Conservation (phyloP, 2,888 invertebrate species). For the Agrenia bidenticulata region DNA sequence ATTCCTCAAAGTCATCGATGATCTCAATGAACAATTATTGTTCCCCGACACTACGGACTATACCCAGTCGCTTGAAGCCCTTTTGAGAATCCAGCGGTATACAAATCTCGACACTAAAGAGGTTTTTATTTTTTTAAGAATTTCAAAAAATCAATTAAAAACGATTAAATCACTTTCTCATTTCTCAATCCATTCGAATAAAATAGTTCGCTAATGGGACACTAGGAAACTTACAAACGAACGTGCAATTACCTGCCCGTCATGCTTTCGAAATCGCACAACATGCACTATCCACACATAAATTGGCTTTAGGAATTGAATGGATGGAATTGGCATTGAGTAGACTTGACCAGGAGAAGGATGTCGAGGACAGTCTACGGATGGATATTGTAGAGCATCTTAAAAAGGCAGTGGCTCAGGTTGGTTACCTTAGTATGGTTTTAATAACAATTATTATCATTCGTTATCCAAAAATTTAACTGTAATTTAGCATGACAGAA, state of each 20-base stretch:
- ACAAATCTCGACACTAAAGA: conserved; percentile 1
- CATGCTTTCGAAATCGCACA: conserved; percentile 7
- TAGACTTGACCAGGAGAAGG: background rate
- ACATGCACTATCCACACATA: background rate
- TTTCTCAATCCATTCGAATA: too few species aligned
- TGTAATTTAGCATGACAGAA: background rate
- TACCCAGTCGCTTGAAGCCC: background rate
- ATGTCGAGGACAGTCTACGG: background rate
- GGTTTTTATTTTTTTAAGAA: too few species aligned
- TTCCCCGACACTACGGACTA: conserved; percentile 5
- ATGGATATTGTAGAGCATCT: background rate
- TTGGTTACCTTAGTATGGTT: background rate
- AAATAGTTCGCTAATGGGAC: background rate
- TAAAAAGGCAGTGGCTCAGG: background rate
- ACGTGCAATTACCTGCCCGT: background rate
- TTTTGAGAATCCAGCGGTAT: conserved; percentile 7
- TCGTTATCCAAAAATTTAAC: background rate
- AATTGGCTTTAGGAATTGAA: conserved; percentile 1
- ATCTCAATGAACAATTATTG: background rate
- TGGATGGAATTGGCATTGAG: conserved; percentile 6
- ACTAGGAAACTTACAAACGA: background rate
- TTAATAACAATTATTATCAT: too few species aligned
- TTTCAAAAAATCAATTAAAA: too few species aligned
- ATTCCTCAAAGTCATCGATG: background rate
- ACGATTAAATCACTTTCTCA: too few species aligned